Percentiles rank a stretch among this genome's conserved stretches.
These are phyloP conservation scores for Gymnocheta viridis DNA, from an alignment of 2,888 invertebrate species.

Conservation along the genomic window DNA sequence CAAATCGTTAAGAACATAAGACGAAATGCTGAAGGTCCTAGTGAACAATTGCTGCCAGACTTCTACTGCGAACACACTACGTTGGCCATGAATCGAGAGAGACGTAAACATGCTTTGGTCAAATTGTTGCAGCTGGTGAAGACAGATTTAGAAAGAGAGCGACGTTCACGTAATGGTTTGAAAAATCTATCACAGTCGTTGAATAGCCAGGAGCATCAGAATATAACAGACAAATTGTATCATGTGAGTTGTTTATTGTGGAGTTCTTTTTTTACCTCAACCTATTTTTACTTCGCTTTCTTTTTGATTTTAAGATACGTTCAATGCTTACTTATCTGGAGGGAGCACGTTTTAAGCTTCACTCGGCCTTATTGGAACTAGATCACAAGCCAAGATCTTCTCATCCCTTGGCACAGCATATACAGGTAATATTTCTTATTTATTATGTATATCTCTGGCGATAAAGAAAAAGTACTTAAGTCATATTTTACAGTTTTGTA, in stretches of 20 bases:
- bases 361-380: conserved; percentile 90
- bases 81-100: conserved; percentile 94
- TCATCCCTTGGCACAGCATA: conserved; percentile 92
- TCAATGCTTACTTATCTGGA: conserved; percentile 96
- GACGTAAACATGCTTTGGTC: conserved; percentile 92
- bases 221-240: conserved; percentile 94
- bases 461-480: no score
- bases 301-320: conserved; percentile 86
- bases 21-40: conserved; percentile 83
- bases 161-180: conserved; percentile 93
- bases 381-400: conserved; percentile 89
- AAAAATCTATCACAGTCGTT: conserved; percentile 95
- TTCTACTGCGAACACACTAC: conserved; percentile 98
- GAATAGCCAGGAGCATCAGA: conserved; percentile 95
- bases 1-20: conserved; percentile 81
- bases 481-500: no score
- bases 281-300: neutral
- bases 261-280: neutral
- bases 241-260: conserved; percentile 86
- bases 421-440: conserved; percentile 84
- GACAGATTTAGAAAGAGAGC: conserved; percentile 94
- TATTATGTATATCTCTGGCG: neutral
- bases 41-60: conserved; percentile 94
- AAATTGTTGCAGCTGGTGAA: conserved; percentile 93
- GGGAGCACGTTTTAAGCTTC: conserved; percentile 94